These are phyloP conservation scores for Hydractinia symbiolongicarpus DNA, from an alignment of 30 jellyfish, hydroid and myxozoan genomes.

Conservation along the genomic window DNA sequence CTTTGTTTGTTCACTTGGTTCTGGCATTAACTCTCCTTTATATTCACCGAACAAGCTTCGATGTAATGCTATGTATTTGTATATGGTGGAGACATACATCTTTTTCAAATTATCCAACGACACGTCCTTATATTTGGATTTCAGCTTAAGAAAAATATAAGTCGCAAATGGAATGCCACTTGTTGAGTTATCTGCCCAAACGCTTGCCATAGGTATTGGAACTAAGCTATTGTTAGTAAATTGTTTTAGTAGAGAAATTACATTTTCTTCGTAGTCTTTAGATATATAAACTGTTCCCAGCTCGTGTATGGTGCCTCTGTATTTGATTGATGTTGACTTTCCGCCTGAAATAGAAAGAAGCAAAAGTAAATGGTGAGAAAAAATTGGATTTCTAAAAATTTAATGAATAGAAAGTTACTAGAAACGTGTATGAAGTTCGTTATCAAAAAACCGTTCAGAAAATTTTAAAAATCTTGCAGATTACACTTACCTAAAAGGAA, in stretches of 20 bases:
- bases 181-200: slow-evolving; percentile 41
- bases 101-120: slow-evolving; percentile 2
- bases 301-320: slow-evolving; percentile 78
- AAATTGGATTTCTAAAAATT: no score
- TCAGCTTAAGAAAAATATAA: slow-evolving; percentile 27
- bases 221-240: slow-evolving; percentile 33
- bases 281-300: slow-evolving; percentile 74
- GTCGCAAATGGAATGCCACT: slow-evolving; percentile 28
- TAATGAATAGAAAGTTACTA: no score
- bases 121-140: slow-evolving; percentile 21
- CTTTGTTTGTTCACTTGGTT: slow-evolving; percentile 46
- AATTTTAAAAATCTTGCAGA: no score
- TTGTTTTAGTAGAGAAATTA: slow-evolving; percentile 39
- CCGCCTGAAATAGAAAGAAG: slow-evolving; percentile 44
- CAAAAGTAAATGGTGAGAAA: no score
- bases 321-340: slow-evolving; percentile 45
- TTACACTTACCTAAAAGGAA: no score
- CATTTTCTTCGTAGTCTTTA: slow-evolving; percentile 64
- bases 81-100: slow-evolving; percentile 27
- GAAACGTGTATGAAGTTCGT: no score
- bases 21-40: slow-evolving; percentile 72
- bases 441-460: no score
- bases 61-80: slow-evolving; percentile 36
- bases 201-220: slow-evolving; percentile 65
- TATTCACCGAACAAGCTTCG: slow-evolving; percentile 49